A percentile compares a stretch with the other conserved stretches of the same genome.
Evolutionary conservation across 2,888 invertebrate genomes (phyloP).

Genomic region (Opisthograptis luteolata): DNA sequence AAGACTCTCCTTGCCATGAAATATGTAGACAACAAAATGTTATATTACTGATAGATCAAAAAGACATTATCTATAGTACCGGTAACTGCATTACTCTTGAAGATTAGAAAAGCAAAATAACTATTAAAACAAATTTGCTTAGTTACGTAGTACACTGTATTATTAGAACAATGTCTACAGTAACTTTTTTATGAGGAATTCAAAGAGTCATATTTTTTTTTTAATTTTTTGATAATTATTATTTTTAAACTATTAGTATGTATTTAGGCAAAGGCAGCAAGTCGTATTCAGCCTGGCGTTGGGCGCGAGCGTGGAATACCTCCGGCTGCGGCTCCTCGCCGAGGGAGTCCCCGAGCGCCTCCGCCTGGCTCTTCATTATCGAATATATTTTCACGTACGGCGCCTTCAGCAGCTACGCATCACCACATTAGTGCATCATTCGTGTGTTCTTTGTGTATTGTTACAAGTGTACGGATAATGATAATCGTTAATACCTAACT

Average conservation of each 20-base stretch:
- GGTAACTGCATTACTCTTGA: too few species aligned
- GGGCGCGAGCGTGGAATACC: constrained; percentile 55
- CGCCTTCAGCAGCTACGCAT: constrained; percentile 95
- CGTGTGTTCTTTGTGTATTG: constrained; percentile 42
- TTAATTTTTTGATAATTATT: too few species aligned
- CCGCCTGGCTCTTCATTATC: constrained; percentile 96
- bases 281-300: constrained; percentile 28
- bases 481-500: constrained; percentile 1
- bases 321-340: constrained; percentile 80
- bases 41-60: too few species aligned
- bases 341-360: constrained; percentile 83
- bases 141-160: too few species aligned
- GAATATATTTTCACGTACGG: constrained; percentile 98
- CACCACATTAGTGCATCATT: constrained; percentile 43
- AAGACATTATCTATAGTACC: too few species aligned
- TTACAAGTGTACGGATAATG: constrained; percentile 23
- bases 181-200: too few species aligned
- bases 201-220: not conserved
- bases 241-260: too few species aligned
- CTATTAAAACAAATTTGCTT: too few species aligned
- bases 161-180: too few species aligned
- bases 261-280: constrained; percentile 6
- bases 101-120: too few species aligned
- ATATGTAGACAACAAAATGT: not conserved
- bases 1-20: constrained; percentile 39